These are phyloP conservation scores for Elachura formosa DNA, from an alignment of 2,113 vertebrate genomes.

Conservation along the genomic window DNA sequence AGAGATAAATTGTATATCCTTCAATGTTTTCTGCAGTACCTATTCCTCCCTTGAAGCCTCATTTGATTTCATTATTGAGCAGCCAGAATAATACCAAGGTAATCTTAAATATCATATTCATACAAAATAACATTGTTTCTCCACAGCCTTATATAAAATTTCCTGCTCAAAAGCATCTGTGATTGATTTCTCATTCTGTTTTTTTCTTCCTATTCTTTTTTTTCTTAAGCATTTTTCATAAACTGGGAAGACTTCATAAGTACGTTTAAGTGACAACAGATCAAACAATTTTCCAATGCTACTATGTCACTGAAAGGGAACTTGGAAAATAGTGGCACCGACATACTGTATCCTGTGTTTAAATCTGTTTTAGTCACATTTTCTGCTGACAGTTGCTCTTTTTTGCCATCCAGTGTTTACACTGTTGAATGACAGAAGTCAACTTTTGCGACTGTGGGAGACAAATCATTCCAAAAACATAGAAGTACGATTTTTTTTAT, in stretches of 20 bases:
- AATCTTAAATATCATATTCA: background rate
- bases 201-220: background rate
- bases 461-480: background rate
- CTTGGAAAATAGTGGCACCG: background rate
- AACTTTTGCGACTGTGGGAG: background rate
- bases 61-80: background rate
- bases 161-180: background rate
- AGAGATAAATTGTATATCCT: background rate
- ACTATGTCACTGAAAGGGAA: background rate
- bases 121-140: background rate
- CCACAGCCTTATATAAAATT: background rate
- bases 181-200: background rate
- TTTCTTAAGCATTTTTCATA: background rate
- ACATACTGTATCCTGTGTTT: background rate
- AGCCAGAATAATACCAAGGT: background rate
- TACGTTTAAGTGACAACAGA: background rate
- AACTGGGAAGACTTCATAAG: background rate
- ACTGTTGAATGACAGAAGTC: background rate
- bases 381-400: background rate
- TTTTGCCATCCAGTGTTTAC: conserved; percentile 11
- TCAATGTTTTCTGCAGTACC: background rate
- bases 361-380: background rate
- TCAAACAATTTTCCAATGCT: background rate
- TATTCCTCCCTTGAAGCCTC: background rate
- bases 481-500: background rate